Conservation (phyloP, 2,888 invertebrate species). For the Venustoraphidia nigricollis region DNA sequence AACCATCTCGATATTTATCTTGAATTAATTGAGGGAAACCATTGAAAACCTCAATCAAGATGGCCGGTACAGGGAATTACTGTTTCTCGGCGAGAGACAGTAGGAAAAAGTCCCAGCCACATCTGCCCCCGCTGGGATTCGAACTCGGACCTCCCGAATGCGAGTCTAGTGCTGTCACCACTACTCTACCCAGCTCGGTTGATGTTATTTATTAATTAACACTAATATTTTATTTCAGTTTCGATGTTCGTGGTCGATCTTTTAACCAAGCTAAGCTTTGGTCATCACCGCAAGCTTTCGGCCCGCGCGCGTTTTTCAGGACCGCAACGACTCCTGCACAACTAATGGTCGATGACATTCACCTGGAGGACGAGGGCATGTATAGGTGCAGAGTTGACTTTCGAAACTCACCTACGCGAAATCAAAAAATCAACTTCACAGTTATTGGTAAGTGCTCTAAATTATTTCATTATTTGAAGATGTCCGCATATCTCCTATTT, state of each 20-base stretch:
- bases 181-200: too few relatives aligned
- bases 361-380: constrained; percentile 47
- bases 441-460: constrained; percentile 47
- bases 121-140: too few relatives aligned
- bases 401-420: constrained; percentile 55
- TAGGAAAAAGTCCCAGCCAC: too few relatives aligned
- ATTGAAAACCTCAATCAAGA: too few relatives aligned
- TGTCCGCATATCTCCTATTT: not conserved
- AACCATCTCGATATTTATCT: too few relatives aligned
- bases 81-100: too few relatives aligned
- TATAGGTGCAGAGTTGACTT: constrained; percentile 62
- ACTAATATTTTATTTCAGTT: constrained; percentile 30
- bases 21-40: too few relatives aligned
- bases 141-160: too few relatives aligned
- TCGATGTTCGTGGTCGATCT: constrained; percentile 38
- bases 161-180: too few relatives aligned
- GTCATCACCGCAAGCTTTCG: constrained; percentile 40
- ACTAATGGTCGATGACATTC: constrained; percentile 38
- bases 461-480: not conserved
- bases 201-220: not conserved
- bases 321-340: constrained; percentile 39
- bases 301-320: constrained; percentile 38
- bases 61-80: too few relatives aligned
- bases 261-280: constrained; percentile 38
- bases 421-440: constrained; percentile 57